A percentile compares a stretch with the other conserved stretches of the same genome.
phyloP scores from a whole-genome alignment of 2,797 vertebrate genomes.

The Labroides dimidiatus region DNA sequence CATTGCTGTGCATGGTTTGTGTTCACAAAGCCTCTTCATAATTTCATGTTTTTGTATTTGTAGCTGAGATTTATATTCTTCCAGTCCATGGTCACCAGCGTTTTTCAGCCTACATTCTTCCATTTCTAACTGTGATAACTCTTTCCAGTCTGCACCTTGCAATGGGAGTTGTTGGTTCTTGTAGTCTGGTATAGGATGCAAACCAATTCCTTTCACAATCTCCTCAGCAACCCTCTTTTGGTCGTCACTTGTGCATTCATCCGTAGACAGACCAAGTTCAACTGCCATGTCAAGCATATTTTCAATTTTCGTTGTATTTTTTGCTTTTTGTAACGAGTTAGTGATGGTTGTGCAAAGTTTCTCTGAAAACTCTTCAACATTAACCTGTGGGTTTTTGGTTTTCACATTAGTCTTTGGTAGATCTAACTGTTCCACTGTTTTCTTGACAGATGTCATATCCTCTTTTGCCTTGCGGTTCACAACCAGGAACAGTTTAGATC shows the following conservation, averaged over 20 bases:
- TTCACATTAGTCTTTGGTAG: conserved; percentile 8
- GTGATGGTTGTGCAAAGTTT: conserved; percentile 31
- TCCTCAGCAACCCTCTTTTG: conserved; percentile 29
- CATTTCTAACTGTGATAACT: conserved; percentile 27
- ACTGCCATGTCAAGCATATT: conserved; percentile 42
- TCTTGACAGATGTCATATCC: conserved; percentile 19
- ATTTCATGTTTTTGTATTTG: conserved; percentile 26
- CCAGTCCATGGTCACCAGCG: fast-evolving
- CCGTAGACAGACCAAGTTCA: conserved; percentile 37
- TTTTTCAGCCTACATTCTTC: conserved; percentile 28
- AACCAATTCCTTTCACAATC: neutral
- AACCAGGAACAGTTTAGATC: conserved; percentile 51
- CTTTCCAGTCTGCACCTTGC: conserved; percentile 55
- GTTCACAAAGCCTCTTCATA: conserved; percentile 23
- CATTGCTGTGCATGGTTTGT: neutral
- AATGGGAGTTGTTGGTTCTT: conserved; percentile 49
- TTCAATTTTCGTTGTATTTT: neutral
- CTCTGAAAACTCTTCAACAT: conserved; percentile 33
- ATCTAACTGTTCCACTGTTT: neutral
- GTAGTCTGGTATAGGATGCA: neutral
- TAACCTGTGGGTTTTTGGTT: conserved; percentile 13
- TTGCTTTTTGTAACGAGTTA: neutral
- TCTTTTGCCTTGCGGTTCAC: conserved; percentile 5
- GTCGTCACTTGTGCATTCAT: neutral
- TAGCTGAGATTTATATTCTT: conserved; percentile 27